Evolutionary conservation across 2,888 invertebrate genomes (phyloP).

Genomic region (Cartodere bifasciata): DNA sequence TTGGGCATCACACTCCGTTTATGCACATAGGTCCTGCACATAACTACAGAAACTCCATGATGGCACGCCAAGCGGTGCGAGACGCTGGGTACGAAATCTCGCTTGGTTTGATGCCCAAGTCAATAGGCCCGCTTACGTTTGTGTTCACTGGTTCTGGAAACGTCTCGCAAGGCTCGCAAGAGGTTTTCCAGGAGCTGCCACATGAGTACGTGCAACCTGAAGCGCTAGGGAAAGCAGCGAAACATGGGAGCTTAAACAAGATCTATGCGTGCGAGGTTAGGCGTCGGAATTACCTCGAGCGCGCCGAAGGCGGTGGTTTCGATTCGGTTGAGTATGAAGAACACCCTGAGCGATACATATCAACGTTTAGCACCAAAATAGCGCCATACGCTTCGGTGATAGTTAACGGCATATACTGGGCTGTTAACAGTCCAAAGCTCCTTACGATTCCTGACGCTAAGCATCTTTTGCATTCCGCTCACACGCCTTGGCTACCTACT

Average conservation of each 20-base stretch:
- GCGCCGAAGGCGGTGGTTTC: slow-evolving; percentile 86
- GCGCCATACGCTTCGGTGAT: slow-evolving; percentile 96
- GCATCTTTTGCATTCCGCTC: slow-evolving; percentile 72
- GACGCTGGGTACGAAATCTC: slow-evolving; percentile 99
- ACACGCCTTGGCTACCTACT: slow-evolving; percentile 87
- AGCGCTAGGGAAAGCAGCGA: slow-evolving; percentile 87
- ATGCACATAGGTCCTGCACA: slow-evolving; percentile 98
- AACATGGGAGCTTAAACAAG: slow-evolving; percentile 93
- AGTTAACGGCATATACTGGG: slow-evolving; percentile 98
- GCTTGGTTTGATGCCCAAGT: slow-evolving; percentile 89
- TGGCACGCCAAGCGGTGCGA: slow-evolving; percentile 93
- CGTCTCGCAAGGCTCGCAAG: slow-evolving; percentile 85
- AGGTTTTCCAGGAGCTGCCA: slow-evolving; percentile 92
- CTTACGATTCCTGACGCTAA: slow-evolving; percentile 98
- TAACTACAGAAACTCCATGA: slow-evolving; percentile 94
- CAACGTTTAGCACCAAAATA: slow-evolving; percentile 91
- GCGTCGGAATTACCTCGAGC: slow-evolving; percentile 82
- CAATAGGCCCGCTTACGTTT: slow-evolving; percentile 92
- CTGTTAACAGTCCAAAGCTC: slow-evolving; percentile 88
- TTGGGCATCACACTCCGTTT: slow-evolving; percentile 98
- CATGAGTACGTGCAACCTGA: slow-evolving; percentile 96
- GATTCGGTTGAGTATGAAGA: slow-evolving; percentile 79
- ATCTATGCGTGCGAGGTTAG: slow-evolving; percentile 94
- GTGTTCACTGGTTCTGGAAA: slow-evolving; percentile 98
- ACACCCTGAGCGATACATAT: slow-evolving; percentile 86